A percentile compares a stretch with the other conserved stretches of the same genome.
phyloP scores from a whole-genome alignment of 2,888 invertebrate species.

The Didymodactylos carnosus region DNA sequence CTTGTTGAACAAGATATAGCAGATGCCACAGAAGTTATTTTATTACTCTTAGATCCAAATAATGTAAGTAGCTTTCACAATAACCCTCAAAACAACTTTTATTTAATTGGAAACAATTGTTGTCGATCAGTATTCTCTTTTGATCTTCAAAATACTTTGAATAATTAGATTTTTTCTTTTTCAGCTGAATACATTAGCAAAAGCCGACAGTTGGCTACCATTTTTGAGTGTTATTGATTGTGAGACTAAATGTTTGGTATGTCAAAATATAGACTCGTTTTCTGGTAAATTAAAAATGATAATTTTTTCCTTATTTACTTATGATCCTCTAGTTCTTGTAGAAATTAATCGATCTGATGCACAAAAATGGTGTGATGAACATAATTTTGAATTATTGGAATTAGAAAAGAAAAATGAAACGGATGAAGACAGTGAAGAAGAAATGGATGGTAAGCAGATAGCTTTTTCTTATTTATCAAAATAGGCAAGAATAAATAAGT shows the following conservation, averaged over 20 bases:
- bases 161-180: slow-evolving; percentile 24
- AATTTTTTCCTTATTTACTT: not conserved
- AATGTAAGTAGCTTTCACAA: slow-evolving; percentile 32
- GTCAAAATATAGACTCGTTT: slow-evolving; percentile 37
- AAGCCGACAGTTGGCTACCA: slow-evolving; percentile 36
- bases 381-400: slow-evolving; percentile 51
- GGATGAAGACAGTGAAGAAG: slow-evolving; percentile 36
- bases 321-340: slow-evolving; percentile 16
- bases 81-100: not conserved
- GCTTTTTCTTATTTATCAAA: not conserved
- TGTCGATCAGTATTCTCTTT: too few species aligned
- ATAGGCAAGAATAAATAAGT: not conserved
- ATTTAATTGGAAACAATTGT: slow-evolving; percentile 20
- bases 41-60: slow-evolving; percentile 45
- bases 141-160: not conserved
- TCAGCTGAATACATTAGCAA: slow-evolving; percentile 33
- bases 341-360: slow-evolving; percentile 20
- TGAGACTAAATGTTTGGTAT: slow-evolving; percentile 43
- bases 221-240: slow-evolving; percentile 37
- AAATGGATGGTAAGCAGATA: slow-evolving; percentile 27
- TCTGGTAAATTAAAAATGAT: slow-evolving; percentile 15
- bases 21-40: slow-evolving; percentile 42
- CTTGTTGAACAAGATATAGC: slow-evolving; percentile 35
- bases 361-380: slow-evolving; percentile 46
- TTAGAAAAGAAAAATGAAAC: slow-evolving; percentile 23